Base-by-base conservation (phyloP, 2,113 vertebrate species). In the Fregetta grallaria region DNA sequence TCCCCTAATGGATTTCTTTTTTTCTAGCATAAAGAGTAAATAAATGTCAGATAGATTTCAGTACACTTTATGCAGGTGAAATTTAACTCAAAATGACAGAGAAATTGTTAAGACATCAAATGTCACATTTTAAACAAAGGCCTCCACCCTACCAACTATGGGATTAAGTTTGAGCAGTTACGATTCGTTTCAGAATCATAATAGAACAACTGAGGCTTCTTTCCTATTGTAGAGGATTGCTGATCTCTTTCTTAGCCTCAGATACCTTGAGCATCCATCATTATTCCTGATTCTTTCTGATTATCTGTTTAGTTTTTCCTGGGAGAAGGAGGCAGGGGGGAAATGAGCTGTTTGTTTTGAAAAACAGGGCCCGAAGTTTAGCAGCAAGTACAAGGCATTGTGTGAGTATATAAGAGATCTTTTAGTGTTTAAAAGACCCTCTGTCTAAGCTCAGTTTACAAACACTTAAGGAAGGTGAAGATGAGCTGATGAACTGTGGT, bases 251-350 rank as follows among this genome's bases (percentile, higher is more conserved):
- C 45, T 85, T n/a, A 15, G 45, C 30, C 52, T n/a, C 32, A 44
- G 13, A 30, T 36, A 77, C 7, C 29, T n/a, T 67, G 18, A 71
- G 9, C 13, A 67, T 76, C 27, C 26, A 21, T 7, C 40, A 55
- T 74, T 58, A 79, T 36, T 65, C 8, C 22, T 16, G 22, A 27
- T 52, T 79, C 38, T 52, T 84, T 58, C 34, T 36, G 34, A 45
- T 52, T 26, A 23, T 36, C 5, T 40, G 20, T 62, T 56, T 50
- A 45, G 15, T 15, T 83, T 78, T 86, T n/a, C 34, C 13, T 15
- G 34, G 14, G 16, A 10, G 13, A n/a, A 40, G 3, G 10, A 5
- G 15, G 15, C 0, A 1, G 1, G 7, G 13, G 32, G 19, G 9
- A 34, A 77, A 73, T 15, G 29, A 78, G 14, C 23, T 21, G 20